phyloP scores from a whole-genome alignment of 2,113 vertebrate genomes.

The Campylomormyrus tamandua region DNA sequence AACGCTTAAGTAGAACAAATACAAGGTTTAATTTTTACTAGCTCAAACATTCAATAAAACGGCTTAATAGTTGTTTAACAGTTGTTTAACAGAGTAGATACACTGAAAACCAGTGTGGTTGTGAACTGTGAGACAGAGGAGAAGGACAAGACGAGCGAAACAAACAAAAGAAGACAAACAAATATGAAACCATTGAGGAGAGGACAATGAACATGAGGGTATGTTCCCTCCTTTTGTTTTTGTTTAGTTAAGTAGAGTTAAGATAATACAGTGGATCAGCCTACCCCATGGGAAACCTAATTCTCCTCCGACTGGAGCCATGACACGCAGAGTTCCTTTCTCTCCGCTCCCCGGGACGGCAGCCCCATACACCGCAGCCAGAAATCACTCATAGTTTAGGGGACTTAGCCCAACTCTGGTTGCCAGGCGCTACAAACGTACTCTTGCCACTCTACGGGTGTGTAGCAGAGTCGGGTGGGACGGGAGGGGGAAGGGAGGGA shows the following conservation, averaged over 20 bases:
- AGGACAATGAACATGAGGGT: conserved; percentile 59
- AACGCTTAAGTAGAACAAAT: neutral
- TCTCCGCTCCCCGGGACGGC: conserved; percentile 52
- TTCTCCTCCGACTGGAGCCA: conserved; percentile 71
- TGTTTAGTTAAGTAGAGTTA: conserved; percentile 66
- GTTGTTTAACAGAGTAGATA: neutral
- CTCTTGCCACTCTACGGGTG: conserved; percentile 53
- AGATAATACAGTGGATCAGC: conserved; percentile 61
- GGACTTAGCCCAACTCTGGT: conserved; percentile 57
- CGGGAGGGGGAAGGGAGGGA: neutral
- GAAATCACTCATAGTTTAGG: conserved; percentile 54
- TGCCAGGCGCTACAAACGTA: conserved; percentile 66
- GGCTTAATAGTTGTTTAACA: neutral
- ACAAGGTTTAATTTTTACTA: neutral
- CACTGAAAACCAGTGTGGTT: neutral
- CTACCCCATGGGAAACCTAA: conserved; percentile 59
- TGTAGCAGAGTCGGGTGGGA: conserved; percentile 26
- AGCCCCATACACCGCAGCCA: conserved; percentile 57
- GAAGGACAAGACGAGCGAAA: neutral
- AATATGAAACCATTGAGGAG: conserved; percentile 57
- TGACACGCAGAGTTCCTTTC: conserved; percentile 63
- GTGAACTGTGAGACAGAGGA: neutral
- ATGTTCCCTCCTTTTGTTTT: conserved; percentile 61
- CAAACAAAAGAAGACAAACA: conserved; percentile 28
- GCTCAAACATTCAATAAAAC: neutral